Conservation (phyloP, 2,797 vertebrate species). For the Agapornis canus region DNA sequence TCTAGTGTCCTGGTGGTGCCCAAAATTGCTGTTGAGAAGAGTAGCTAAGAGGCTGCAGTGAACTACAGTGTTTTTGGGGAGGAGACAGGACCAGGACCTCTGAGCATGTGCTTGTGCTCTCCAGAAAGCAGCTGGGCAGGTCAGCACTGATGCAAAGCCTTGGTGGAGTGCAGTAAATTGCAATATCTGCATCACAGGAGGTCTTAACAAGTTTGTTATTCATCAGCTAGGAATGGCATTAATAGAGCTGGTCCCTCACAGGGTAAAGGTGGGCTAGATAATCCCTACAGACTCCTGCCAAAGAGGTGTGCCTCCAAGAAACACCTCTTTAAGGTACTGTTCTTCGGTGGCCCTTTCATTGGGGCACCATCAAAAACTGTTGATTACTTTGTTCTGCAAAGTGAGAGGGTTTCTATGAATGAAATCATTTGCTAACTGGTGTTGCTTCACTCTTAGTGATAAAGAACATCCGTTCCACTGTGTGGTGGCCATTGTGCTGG, state of each 20-base stretch:
- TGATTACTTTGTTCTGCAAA: background rate
- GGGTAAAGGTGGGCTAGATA: background rate
- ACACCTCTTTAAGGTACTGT: background rate
- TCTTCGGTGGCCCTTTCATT: background rate
- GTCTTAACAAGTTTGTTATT: background rate
- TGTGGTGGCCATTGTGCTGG: background rate
- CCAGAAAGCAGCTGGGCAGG: background rate
- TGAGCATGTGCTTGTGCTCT: rapidly evolving
- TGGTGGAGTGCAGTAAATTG: background rate
- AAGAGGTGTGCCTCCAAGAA: background rate
- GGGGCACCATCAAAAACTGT: background rate
- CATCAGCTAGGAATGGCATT: background rate
- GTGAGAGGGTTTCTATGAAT: background rate
- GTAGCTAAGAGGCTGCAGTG: background rate
- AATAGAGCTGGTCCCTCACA: background rate
- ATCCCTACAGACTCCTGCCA: background rate
- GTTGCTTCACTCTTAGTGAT: background rate
- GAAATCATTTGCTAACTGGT: background rate
- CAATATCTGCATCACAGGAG: background rate
- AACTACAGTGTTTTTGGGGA: background rate
- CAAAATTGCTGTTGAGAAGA: background rate
- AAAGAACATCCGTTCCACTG: background rate
- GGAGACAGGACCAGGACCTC: background rate
- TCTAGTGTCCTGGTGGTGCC: background rate
- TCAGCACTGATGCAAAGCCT: background rate